Conservation (phyloP, 53 echinoderm and acorn worm genomes). For the Echinometra lucunter region DNA sequence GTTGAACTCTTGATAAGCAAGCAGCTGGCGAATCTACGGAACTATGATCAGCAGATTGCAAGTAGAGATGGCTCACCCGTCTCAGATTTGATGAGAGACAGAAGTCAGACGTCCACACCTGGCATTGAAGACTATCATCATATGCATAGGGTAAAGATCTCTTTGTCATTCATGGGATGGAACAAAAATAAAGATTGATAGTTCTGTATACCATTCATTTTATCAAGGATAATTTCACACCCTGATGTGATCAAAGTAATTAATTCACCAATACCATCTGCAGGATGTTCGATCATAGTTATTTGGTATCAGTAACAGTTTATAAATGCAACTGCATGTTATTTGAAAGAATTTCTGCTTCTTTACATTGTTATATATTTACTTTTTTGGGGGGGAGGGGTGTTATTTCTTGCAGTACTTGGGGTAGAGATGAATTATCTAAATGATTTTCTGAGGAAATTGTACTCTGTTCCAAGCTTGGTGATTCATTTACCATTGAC, state of each 20-base stretch:
- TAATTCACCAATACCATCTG: not conserved
- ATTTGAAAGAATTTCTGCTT: not conserved
- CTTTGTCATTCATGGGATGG: not conserved
- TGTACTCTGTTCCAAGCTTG: not conserved
- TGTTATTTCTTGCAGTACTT: not conserved
- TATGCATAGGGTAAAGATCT: constrained; percentile 39
- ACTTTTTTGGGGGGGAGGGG: not conserved
- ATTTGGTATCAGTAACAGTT: too few relatives aligned
- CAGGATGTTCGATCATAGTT: too few relatives aligned
- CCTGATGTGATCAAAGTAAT: not conserved
- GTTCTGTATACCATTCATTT: not conserved
- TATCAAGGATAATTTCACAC: not conserved
- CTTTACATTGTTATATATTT: not conserved
- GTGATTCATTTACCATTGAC: not conserved
- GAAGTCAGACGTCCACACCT: constrained; percentile 83
- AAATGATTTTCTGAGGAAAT: not conserved
- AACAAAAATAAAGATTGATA: not conserved
- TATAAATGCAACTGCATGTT: too few relatives aligned
- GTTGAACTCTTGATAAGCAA: constrained; percentile 76
- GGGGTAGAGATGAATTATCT: not conserved
- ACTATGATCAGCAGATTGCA: constrained; percentile 70
- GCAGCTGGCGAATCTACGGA: constrained; percentile 73
- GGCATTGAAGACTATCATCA: constrained; percentile 45
- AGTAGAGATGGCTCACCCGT: constrained; percentile 55
- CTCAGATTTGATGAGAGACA: constrained; percentile 54